Percentiles rank a stretch among this genome's conserved stretches.
phyloP scores from a whole-genome alignment of 2,797 vertebrate genomes.

The Falco peregrinus region DNA sequence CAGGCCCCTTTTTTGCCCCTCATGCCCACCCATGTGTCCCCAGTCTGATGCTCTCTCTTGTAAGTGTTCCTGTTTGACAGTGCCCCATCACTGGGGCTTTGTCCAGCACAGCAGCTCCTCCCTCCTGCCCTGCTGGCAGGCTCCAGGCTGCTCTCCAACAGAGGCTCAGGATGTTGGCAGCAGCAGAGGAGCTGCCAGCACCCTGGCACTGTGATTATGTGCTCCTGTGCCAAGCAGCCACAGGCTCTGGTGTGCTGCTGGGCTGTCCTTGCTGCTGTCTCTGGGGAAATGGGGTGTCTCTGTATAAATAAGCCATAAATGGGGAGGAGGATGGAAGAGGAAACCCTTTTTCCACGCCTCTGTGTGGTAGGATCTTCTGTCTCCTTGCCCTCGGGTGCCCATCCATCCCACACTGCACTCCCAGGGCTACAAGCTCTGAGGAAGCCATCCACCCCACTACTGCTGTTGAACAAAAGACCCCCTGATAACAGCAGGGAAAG shows the following conservation, averaged over 20 bases:
- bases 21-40: fast-evolving
- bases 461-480: not conserved
- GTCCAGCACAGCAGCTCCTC: not conserved
- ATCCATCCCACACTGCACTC: not conserved
- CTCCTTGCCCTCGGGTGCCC: not conserved
- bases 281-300: not conserved
- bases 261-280: not conserved
- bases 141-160: not conserved
- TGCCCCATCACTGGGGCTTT: not conserved
- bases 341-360: not conserved
- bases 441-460: not conserved
- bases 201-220: not conserved
- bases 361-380: not conserved
- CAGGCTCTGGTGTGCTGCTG: not conserved
- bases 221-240: not conserved
- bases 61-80: not conserved
- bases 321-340: not conserved
- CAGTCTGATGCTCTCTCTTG: not conserved
- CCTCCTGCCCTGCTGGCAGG: not conserved
- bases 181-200: not conserved
- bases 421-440: not conserved
- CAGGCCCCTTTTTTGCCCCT: not conserved
- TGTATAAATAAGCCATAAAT: not conserved
- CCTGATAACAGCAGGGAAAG: not conserved
- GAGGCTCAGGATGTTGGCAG: not conserved